A percentile compares a stretch with the other conserved stretches of the same genome.
phyloP scores from a whole-genome alignment of 1,140 invertebrate species.

The Drepana arcuata region DNA sequence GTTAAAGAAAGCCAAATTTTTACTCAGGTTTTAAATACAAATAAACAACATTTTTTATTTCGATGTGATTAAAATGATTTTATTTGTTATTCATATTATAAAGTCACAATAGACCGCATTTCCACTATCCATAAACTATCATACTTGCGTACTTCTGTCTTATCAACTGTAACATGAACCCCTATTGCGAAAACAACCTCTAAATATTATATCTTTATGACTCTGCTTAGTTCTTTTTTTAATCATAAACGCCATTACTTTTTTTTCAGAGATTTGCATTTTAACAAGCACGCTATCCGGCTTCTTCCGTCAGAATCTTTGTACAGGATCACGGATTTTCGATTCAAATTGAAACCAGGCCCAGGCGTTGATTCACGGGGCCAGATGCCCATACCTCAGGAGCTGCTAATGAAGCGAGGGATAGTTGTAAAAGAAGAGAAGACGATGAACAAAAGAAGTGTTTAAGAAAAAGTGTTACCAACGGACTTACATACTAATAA shows the following conservation, averaged over 20 bases:
- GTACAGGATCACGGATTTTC: neutral
- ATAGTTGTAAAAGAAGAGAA: no score
- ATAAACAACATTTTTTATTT: no score
- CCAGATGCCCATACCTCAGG: constrained; percentile 15
- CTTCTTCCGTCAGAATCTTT: constrained; percentile 1
- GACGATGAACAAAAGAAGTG: no score
- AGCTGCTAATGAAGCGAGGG: constrained; percentile 11
- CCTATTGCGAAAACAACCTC: neutral
- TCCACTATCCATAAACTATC: no score
- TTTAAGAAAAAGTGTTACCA: no score
- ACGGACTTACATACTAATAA: no score
- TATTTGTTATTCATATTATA: neutral
- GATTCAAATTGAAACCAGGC: constrained; percentile 7
- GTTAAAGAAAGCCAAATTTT: no score
- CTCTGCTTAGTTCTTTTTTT: neutral
- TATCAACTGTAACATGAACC: no score
- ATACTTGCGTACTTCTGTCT: no score
- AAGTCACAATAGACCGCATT: neutral
- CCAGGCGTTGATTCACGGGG: constrained; percentile 15
- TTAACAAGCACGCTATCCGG: constrained; percentile 3
- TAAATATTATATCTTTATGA: neutral
- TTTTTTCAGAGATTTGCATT: constrained; percentile 10
- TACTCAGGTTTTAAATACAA: no score
- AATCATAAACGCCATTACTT: neutral
- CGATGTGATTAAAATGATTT: no score